Evolutionary conservation across 1,140 invertebrate species (phyloP), one percentile per base, ranked within the genome.

Genomic region (Centruroides vittatus): DNA sequence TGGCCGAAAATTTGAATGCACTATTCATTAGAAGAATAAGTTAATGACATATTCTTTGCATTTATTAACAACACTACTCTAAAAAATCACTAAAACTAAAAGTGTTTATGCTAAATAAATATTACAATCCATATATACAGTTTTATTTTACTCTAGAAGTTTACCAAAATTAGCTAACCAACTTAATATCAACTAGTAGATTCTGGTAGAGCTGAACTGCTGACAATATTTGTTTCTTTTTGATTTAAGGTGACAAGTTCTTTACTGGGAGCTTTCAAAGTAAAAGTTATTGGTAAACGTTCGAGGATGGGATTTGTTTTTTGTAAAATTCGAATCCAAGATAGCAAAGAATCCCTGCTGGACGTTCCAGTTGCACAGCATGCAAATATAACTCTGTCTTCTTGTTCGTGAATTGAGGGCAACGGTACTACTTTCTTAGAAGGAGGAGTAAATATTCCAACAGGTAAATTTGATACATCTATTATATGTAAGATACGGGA

Each of bases 241-340:
- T 23, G 13, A 57, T 61, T 61, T 7, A 64, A 61, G 55, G 61
- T 67, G 60, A 62, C 67, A 54, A 70, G 57, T 7, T 71, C 57
- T 35, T 73, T 72, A 50, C 74, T 62, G 6, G 78, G 75, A 46
- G 77, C 73, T 57, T 71, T 69, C n/a, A 82, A 70, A 8, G 75
- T 87, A 69, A 95, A 93, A 23, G 93, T 75, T 48, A 94, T 78
- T n/a, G 88, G 85, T 67, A 89, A 80, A 63, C 81, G 73, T 60
- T 78, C 76, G 56, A 98, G 72, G 34, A 75, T 71, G 0, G 89
- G 84, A 77, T 94, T 93, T 1, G 77, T 79, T 61, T 79, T 79
- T 73, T 95, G 84, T 53, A 98, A 73, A 70, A 87, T 81, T 61
- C 90, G 80, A 68, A 98, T 85, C 94, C 94, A 98, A 0, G 89